Evolutionary conservation across 2,888 invertebrate genomes (phyloP).

Genomic region (Amphiduros pacificus): DNA sequence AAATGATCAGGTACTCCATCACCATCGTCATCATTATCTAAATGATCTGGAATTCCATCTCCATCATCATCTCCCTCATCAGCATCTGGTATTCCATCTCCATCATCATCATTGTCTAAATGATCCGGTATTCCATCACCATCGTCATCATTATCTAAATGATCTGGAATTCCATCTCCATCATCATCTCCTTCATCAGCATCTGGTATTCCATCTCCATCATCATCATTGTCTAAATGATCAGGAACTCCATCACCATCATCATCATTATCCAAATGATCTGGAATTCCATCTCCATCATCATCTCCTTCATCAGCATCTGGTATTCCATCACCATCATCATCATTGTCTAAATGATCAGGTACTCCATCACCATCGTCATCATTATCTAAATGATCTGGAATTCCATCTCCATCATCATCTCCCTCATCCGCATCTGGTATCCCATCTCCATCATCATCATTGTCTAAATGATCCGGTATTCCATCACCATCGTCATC

Average conservation of each 20-base stretch:
- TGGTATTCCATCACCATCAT: slow-evolving; percentile 47
- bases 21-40: slow-evolving; percentile 28
- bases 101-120: slow-evolving; percentile 35
- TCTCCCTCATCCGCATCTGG: slow-evolving; percentile 36
- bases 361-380: slow-evolving; percentile 50
- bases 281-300: slow-evolving; percentile 34
- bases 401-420: slow-evolving; percentile 42
- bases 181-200: slow-evolving; percentile 28
- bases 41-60: slow-evolving; percentile 36
- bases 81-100: slow-evolving; percentile 41
- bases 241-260: slow-evolving; percentile 49
- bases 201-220: slow-evolving; percentile 35
- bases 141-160: slow-evolving; percentile 33
- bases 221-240: slow-evolving; percentile 27
- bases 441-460: slow-evolving; percentile 30
- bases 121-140: slow-evolving; percentile 44
- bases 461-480: slow-evolving; percentile 34
- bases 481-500: slow-evolving; percentile 49
- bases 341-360: slow-evolving; percentile 34
- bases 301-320: slow-evolving; percentile 33
- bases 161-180: slow-evolving; percentile 31
- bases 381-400: slow-evolving; percentile 33
- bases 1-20: slow-evolving; percentile 34
- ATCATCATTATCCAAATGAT: slow-evolving; percentile 39
- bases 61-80: slow-evolving; percentile 39